phyloP scores from a whole-genome alignment of 2,797 vertebrate genomes.

The Phylloscopus collybita region DNA sequence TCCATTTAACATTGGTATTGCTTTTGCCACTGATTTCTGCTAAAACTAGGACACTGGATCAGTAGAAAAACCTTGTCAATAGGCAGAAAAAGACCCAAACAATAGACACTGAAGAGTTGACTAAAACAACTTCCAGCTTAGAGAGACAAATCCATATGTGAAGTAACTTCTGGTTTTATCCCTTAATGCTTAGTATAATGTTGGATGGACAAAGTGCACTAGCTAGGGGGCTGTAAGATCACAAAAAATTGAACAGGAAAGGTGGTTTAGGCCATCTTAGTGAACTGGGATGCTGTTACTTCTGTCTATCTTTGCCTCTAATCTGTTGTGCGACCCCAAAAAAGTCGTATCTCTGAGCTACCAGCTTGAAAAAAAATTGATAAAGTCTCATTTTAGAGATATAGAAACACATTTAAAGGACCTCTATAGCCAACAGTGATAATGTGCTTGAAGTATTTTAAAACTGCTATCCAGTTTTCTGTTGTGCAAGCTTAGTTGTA shows the following conservation, averaged over 20 bases:
- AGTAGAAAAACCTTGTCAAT: background rate
- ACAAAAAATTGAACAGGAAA: background rate
- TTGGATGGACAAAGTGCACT: background rate
- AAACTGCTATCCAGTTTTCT: background rate
- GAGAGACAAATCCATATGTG: background rate
- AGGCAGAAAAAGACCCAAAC: background rate
- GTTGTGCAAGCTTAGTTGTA: background rate
- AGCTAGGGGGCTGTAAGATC: background rate
- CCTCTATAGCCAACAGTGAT: background rate
- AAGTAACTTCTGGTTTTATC: background rate
- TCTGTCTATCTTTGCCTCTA: background rate
- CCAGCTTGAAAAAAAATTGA: background rate
- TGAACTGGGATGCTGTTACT: background rate
- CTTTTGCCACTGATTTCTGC: background rate
- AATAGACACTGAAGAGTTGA: background rate
- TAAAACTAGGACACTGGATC: background rate
- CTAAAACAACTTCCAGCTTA: background rate
- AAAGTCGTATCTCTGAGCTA: background rate
- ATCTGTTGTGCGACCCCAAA: background rate
- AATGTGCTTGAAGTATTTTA: background rate
- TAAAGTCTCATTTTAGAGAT: background rate
- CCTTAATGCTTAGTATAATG: background rate
- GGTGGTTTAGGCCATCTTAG: background rate
- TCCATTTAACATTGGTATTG: background rate
- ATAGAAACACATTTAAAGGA: background rate